Conservation (phyloP, 2,113 vertebrate species). For the Nibea albiflora region DNA sequence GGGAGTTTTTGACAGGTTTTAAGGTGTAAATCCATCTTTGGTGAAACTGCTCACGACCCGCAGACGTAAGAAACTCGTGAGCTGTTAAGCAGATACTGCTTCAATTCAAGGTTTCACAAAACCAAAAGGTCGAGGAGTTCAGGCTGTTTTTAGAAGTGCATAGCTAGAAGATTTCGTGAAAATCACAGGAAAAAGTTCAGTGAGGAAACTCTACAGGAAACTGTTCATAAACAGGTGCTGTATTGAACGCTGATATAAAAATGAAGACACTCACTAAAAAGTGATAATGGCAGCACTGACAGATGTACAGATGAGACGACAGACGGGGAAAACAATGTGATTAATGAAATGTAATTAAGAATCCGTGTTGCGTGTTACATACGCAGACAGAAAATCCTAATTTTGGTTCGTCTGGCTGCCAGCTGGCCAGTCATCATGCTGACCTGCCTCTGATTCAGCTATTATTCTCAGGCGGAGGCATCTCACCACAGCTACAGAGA, state of each 20-base stretch:
- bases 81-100: not conserved
- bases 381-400: slow-evolving; percentile 6
- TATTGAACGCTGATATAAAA: not conserved
- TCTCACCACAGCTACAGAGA: slow-evolving; percentile 17
- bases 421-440: slow-evolving; percentile 21
- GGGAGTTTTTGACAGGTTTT: not conserved
- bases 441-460: slow-evolving; percentile 26
- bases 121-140: not conserved
- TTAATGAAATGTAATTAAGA: slow-evolving; percentile 3
- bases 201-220: too few relatives aligned
- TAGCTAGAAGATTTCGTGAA: slow-evolving; percentile 8
- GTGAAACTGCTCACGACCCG: not conserved
- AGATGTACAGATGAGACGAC: not conserved
- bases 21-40: not conserved
- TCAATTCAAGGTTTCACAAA: not conserved
- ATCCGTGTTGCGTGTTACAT: not conserved
- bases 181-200: slow-evolving; percentile 9
- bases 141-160: slow-evolving; percentile 5
- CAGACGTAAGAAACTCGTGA: not conserved
- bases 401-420: slow-evolving; percentile 23
- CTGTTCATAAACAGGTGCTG: not conserved
- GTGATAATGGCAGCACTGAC: not conserved
- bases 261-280: not conserved
- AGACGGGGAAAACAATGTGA: not conserved
- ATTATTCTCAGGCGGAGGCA: slow-evolving; percentile 1